Evolutionary conservation across 2,113 vertebrate species (phyloP).

Genomic region (Nesoenas mayeri): DNA sequence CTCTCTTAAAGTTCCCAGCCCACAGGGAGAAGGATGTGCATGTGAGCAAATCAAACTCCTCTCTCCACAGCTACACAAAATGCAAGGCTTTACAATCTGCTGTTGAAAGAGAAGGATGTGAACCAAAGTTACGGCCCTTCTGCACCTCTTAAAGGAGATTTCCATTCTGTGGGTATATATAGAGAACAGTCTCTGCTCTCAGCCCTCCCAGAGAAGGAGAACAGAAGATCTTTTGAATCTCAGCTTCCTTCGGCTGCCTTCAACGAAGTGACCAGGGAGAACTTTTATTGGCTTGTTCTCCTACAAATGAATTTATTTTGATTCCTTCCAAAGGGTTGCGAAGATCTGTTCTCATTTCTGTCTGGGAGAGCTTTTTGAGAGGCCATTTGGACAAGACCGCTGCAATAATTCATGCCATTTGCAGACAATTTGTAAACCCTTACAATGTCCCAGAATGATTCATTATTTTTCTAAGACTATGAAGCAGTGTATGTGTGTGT

Average conservation of each 20-base stretch:
- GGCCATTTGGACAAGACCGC: background rate
- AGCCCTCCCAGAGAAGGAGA: background rate
- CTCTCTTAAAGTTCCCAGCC: background rate
- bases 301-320: slow-evolving; percentile 7
- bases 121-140: background rate
- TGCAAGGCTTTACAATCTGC: background rate
- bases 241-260: background rate
- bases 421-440: slow-evolving; percentile 34
- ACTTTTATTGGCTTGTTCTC: background rate
- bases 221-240: slow-evolving; percentile 24
- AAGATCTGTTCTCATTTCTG: slow-evolving; percentile 11
- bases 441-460: slow-evolving; percentile 27
- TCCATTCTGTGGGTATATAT: background rate
- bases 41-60: background rate
- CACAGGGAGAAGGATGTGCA: background rate
- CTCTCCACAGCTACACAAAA: background rate
- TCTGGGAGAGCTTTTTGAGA: slow-evolving; percentile 2
- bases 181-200: background rate
- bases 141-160: background rate
- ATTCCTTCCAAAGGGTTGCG: slow-evolving; percentile 15
- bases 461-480: slow-evolving; percentile 19
- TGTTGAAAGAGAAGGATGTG: background rate
- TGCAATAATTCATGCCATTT: slow-evolving; percentile 32
- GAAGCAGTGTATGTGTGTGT: background rate
- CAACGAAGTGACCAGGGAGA: background rate